Base-by-base conservation (phyloP, 1,140 invertebrate genomes). In the Neodiprion pinetum region DNA sequence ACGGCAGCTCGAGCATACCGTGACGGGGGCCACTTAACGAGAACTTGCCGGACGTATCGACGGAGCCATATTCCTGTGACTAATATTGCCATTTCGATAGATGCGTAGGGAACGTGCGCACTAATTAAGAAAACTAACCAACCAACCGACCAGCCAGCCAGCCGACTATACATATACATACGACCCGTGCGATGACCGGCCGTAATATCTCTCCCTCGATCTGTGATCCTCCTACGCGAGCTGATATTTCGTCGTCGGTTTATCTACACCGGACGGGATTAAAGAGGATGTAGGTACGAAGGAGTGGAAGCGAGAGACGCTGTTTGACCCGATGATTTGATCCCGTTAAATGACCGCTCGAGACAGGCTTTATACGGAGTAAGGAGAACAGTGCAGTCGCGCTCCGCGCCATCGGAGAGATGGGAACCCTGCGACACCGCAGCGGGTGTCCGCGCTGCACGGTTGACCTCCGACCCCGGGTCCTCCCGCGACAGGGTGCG, bases 361-460 rank as follows among this genome's bases (percentile, higher is more conserved):
- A 61, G 53, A 61, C 53, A 61, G 53, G 53, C 53, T 61, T 61
- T 61, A 69, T 21, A 47, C 12, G n/a, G 70, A 71, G 21, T 17
- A 71, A 71, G 48, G 28, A 28, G 68, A 71, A 47, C 70, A 17
- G 4, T 23, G 70, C n/a, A 40, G 40, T 12, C 70, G 48, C 12
- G 7, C 47, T 48, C 23, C 3, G 11, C 21, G 14, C 12, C 78
- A 80, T 80, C 84, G 84, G 75, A 75, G 28, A 40, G 78, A 78
- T 74, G 78, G 74, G 78, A 84, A 83, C 80, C 80, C 81, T 80
- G 77, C 84, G 85, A 87, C 85, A 86, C 81, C 84, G 82, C 84
- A 82, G 83, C 81, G 83, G 84, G 83, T 84, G 83, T 80, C 78
- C 84, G 80, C 80, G 84, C 83, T 82, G 79, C 78, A 76, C 71